Conservation (phyloP, 2,888 invertebrate species). For the Anoncus sp. region DNA sequence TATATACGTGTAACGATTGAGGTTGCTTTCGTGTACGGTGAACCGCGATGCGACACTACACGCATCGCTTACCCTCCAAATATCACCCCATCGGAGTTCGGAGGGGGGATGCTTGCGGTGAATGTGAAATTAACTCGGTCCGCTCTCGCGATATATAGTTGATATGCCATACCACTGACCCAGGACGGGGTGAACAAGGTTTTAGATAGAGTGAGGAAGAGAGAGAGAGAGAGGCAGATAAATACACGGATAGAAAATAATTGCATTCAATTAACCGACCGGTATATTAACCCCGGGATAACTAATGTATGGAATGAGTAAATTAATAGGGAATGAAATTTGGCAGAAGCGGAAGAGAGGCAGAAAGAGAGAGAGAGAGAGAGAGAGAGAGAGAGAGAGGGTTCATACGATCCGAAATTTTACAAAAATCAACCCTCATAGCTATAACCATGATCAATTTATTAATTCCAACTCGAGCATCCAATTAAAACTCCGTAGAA, state of each 20-base stretch:
- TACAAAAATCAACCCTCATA: slow-evolving; percentile 1
- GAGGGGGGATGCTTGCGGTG: slow-evolving; percentile 57
- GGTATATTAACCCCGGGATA: slow-evolving; percentile 32
- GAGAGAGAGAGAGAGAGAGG: not conserved
- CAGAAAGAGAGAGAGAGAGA: not conserved
- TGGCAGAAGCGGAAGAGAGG: not conserved
- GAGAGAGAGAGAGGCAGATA: slow-evolving; percentile 7
- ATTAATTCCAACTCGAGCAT: not conserved
- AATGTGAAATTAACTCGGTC: slow-evolving; percentile 63
- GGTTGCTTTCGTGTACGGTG: slow-evolving; percentile 58
- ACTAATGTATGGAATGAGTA: slow-evolving; percentile 33
- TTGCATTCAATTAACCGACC: slow-evolving; percentile 52
- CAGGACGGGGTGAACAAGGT: slow-evolving; percentile 18
- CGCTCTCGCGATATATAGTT: slow-evolving; percentile 41
- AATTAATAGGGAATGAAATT: slow-evolving; percentile 37
- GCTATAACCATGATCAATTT: slow-evolving; percentile 2
- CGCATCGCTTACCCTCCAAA: slow-evolving; percentile 76
- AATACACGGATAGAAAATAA: slow-evolving; percentile 44
- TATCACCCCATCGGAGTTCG: slow-evolving; percentile 65
- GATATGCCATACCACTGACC: slow-evolving; percentile 26
- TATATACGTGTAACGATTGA: slow-evolving; percentile 49
- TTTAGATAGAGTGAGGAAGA: not conserved
- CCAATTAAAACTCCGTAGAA: not conserved
- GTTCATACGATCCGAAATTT: not conserved
- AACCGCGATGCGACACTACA: slow-evolving; percentile 69